Percentiles rank a stretch among this genome's conserved stretches.
Evolutionary conservation across 2,797 vertebrate species (phyloP).

Genomic region (Dromococcyx pavoninus): DNA sequence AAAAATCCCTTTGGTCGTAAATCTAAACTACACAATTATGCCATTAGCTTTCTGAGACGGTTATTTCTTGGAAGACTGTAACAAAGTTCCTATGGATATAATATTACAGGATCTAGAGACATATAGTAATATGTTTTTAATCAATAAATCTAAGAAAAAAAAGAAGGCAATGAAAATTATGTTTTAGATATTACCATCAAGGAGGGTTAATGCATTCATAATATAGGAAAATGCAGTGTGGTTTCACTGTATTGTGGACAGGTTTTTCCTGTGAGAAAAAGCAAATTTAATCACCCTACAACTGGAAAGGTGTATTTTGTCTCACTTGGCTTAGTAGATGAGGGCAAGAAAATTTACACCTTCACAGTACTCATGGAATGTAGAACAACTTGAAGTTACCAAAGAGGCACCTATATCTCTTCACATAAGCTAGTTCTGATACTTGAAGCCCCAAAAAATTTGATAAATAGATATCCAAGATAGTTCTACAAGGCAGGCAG

Average conservation of each 20-base stretch:
- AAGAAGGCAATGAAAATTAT: not conserved
- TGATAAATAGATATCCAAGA: not conserved
- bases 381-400: not conserved
- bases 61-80: not conserved
- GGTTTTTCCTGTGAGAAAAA: not conserved
- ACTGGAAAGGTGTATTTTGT: not conserved
- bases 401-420: rapidly evolving
- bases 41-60: not conserved
- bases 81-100: not conserved
- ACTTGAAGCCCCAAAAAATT: not conserved
- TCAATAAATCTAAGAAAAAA: not conserved
- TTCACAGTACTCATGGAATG: not conserved
- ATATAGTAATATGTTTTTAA: not conserved
- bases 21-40: not conserved
- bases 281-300: not conserved
- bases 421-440: not conserved
- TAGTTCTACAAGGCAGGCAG: not conserved
- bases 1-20: not conserved
- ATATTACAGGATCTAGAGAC: not conserved
- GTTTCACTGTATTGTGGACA: not conserved
- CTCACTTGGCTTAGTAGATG: not conserved
- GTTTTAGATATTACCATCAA: not conserved
- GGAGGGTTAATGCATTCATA: not conserved
- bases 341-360: not conserved
- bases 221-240: not conserved